Evolutionary conservation across 2,888 invertebrate genomes (phyloP), one percentile per base, ranked within the genome.

Genomic region (Alloplasta piceator): DNA sequence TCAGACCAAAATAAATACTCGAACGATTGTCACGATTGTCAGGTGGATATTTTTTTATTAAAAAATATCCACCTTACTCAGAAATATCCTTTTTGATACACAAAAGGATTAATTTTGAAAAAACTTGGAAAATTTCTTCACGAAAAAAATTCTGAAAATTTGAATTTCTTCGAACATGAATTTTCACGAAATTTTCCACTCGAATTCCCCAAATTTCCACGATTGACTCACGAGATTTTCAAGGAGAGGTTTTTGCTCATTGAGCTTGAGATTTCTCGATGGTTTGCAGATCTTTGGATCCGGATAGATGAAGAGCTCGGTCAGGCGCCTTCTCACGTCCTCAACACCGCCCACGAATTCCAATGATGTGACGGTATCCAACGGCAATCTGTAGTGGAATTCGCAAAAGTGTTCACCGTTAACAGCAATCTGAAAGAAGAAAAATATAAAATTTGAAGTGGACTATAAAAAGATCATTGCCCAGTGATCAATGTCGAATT

Each of bases 351-450:
- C 94, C 56, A 94, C 92, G 1, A 96, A 94, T 87, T 96, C 95
- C 71, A 96, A 89, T 6, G 93, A 90, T 43, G 93, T 94, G 6
- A 95, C 93, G 74, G 94, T 92, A 61, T 90, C 88, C 73, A 94
- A 93, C 52, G 96, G 95, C 67, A 96, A 90, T 91, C 96, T 93
- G 89, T 96, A 96, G 4, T 92, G 89, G 89, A 94, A 97, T 56
- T 94, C 94, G 88, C 96, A 96, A 90, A 96, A 96, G 89, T 96
- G 96, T 83, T 94, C 93, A 0, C 96, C 96, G 90, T 97, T 95
- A 26, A 97, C 93, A 0, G 96, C 95, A 86, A 96, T 95, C 92
- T 93, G 82, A 41, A 83, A 83, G n/a, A 12, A 4, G n/a, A 72
- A 60, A 52, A 14, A 72, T 55, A 46, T 41, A 38, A 26, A 3